These are phyloP conservation scores for Acanthopleura granulata DNA, from an alignment of 2,888 invertebrate species.

Conservation along the genomic window DNA sequence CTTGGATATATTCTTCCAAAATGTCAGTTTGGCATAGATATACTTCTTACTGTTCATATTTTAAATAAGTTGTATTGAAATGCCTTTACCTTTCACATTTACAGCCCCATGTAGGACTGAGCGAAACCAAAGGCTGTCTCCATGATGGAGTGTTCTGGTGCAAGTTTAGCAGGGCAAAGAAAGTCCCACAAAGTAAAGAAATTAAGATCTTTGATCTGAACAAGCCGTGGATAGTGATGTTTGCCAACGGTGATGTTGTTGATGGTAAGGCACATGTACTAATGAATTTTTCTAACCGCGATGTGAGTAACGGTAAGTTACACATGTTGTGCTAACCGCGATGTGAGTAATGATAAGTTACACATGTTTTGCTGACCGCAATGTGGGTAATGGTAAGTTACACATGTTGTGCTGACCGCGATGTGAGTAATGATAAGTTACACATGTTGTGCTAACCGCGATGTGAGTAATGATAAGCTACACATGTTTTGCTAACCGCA, in stretches of 20 bases:
- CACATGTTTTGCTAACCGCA: too few relatives aligned
- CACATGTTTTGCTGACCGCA: neutral
- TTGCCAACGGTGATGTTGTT: neutral
- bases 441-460: conserved; percentile 7
- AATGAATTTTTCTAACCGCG: neutral
- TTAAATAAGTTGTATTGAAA: too few relatives aligned
- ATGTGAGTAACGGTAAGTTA: neutral
- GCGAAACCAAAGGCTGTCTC: neutral
- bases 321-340: too few relatives aligned
- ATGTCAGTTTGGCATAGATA: too few relatives aligned
- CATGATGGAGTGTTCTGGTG: conserved; percentile 7
- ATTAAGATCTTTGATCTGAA: neutral
- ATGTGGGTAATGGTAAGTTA: conserved; percentile 1
- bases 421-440: too few relatives aligned
- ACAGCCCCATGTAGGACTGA: neutral
- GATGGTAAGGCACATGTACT: conserved; percentile 15
- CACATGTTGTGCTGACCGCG: too few relatives aligned
- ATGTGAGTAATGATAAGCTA: neutral
- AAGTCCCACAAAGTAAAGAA: neutral
- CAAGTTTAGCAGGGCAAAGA: neutral
- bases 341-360: too few relatives aligned
- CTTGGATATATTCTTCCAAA: too few relatives aligned
- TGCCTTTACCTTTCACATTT: neutral
- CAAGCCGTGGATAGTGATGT: conserved; percentile 9
- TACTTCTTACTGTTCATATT: too few relatives aligned